These are phyloP conservation scores for Spatula versicolor DNA, from an alignment of 2,797 vertebrate genomes.

Conservation along the genomic window DNA sequence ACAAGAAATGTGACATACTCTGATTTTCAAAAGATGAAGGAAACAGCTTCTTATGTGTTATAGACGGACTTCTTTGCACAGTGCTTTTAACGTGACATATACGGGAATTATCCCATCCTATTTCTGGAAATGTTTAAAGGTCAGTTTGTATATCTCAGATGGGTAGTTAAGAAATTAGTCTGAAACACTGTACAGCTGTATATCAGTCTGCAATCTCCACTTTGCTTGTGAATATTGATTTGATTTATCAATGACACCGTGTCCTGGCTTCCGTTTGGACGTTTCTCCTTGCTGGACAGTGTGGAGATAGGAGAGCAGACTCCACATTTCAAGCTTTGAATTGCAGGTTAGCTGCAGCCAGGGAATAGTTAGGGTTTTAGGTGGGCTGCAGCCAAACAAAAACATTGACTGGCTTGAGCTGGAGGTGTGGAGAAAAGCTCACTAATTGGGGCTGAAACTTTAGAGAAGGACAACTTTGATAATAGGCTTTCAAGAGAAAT, in stretches of 20 bases:
- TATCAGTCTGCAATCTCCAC: not conserved
- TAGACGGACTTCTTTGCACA: not conserved
- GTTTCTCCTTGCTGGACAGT: not conserved
- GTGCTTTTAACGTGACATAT: not conserved
- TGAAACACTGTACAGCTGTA: not conserved
- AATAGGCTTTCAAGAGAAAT: not conserved
- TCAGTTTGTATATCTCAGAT: not conserved
- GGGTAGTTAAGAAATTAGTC: not conserved
- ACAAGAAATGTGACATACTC: not conserved
- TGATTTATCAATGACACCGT: not conserved
- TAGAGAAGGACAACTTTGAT: not conserved
- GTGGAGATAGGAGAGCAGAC: not conserved
- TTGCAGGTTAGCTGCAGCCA: not conserved
- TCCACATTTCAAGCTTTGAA: no score
- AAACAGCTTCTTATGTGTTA: not conserved
- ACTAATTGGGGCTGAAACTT: not conserved
- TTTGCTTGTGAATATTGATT: not conserved
- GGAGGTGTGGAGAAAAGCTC: not conserved
- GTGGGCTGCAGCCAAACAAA: not conserved
- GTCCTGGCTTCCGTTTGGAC: not conserved
- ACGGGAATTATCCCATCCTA: not conserved
- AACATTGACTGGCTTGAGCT: not conserved
- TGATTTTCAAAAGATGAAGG: not conserved
- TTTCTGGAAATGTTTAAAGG: slow-evolving; percentile 2
- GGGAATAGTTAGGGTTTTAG: not conserved